phyloP scores from a whole-genome alignment of 2,888 invertebrate species.

The Colostygia pectinataria region DNA sequence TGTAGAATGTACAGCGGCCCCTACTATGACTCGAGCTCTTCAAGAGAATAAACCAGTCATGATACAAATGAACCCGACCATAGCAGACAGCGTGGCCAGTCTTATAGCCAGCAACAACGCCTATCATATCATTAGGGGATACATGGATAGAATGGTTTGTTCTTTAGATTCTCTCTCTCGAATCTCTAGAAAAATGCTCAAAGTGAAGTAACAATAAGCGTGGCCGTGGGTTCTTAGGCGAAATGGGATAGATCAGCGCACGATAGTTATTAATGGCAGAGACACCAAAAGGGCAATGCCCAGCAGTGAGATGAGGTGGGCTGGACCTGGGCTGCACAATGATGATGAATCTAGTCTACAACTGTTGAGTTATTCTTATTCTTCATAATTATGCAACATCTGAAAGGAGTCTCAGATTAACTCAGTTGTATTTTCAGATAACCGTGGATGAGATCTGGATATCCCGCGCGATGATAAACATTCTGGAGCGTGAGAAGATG shows the following conservation, averaged over 20 bases:
- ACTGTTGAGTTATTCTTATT: too few species aligned
- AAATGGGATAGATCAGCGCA: too few species aligned
- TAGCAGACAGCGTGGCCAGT: constrained; percentile 91
- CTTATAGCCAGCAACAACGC: constrained; percentile 91
- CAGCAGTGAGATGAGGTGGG: too few species aligned
- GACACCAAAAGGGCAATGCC: too few species aligned
- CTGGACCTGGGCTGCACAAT: too few species aligned
- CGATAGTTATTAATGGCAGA: too few species aligned
- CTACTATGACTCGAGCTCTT: constrained; percentile 88
- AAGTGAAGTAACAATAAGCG: too few species aligned
- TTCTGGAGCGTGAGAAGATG: constrained; percentile 89
- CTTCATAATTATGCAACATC: too few species aligned
- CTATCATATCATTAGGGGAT: constrained; percentile 85
- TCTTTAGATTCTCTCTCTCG: neutral
- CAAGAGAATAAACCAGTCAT: constrained; percentile 85
- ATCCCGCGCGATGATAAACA: constrained; percentile 87
- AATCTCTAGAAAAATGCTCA: too few species aligned
- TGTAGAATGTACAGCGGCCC: constrained; percentile 92
- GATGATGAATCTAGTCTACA: too few species aligned
- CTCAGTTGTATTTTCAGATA: constrained; percentile 62
- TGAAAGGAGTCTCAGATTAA: too few species aligned
- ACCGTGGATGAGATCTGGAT: constrained; percentile 90
- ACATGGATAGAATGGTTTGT: constrained; percentile 88
- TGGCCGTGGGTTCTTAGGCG: too few species aligned
- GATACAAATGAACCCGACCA: constrained; percentile 84